Conservation (phyloP, 2,888 invertebrate genomes). For the Polydrusus cervinus region DNA sequence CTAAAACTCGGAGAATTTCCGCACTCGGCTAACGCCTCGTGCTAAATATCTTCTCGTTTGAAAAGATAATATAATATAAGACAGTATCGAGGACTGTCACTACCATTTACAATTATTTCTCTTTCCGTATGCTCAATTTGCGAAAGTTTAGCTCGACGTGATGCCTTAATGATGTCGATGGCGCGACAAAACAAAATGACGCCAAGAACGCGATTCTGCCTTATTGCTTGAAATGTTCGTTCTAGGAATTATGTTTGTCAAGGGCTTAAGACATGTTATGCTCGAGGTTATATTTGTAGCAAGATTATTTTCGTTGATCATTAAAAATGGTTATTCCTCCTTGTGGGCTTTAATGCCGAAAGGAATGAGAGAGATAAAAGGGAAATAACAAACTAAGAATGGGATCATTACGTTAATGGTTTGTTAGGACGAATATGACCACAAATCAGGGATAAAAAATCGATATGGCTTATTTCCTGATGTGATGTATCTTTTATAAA, state of each 20-base stretch:
- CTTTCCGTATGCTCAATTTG: background rate
- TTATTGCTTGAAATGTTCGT: constrained; percentile 3
- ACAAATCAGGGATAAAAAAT: too few species aligned
- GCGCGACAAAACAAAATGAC: constrained; percentile 9
- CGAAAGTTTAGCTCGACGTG: constrained; percentile 12
- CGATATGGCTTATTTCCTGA: too few species aligned
- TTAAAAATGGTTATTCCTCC: background rate
- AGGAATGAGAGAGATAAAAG: background rate
- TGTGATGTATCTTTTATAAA: too few species aligned
- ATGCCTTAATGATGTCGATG: constrained; percentile 6
- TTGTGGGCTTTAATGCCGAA: background rate
- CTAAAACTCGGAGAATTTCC: too few species aligned
- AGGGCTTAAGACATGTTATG: background rate
- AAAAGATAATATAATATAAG: background rate
- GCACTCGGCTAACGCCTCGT: too few species aligned
- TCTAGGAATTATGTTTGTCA: background rate
- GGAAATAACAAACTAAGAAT: too few species aligned
- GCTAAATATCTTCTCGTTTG: too few species aligned
- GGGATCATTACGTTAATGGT: too few species aligned
- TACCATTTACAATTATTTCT: background rate
- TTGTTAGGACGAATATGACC: too few species aligned
- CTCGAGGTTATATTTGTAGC: background rate
- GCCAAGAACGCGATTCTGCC: constrained; percentile 2
- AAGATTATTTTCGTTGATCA: constrained; percentile 1
- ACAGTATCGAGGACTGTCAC: background rate